Evolutionary conservation across 1,140 invertebrate species (phyloP), one percentile per base, ranked within the genome.

Genomic region (Musca domestica): DNA sequence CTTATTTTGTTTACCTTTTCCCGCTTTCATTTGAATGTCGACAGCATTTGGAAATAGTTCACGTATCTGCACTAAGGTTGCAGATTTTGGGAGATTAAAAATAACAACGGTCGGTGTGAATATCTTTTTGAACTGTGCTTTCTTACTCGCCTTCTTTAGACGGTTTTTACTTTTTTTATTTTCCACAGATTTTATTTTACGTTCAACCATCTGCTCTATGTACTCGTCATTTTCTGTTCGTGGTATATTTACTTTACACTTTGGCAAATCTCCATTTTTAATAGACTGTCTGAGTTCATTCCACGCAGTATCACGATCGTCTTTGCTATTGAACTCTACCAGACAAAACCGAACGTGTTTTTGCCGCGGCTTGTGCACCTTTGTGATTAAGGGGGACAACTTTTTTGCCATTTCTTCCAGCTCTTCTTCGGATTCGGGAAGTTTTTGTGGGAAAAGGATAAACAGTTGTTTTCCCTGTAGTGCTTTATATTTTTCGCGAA

Each of bases 341-440:
- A 80, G 63, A 34, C 78, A 80, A 25, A 80, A 80, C 1, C 78
- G 75, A 1, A 75, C 78, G 22, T 80, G 72, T 30, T 77, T 80
- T 27, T 80, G 78, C 1, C 78, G 74, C 0, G 78, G 78, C 47
- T 76, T 78, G 2, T 71, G 46, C 0, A 70, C 72, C n/a, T 73
- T 78, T 0, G 69, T 14, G n/a, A 80, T 71, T 20, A 80, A 51
- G 0, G 71, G 65, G 61, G 76, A 76, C 15, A 80, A 56, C 0
- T 71, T 54, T 47, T 77, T 77, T 0, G 71, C 70, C 34, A 72
- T 72, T 7, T 49, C 10, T 22, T 78, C 66, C 14, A 80, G 76
- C 14, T 80, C 76, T 6, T 71, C 17, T 9, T 76, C 23, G 22
- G 76, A 72, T 22, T 71, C 17, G 0, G 78, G 78, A 3, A 80